Evolutionary conservation across 2,888 invertebrate species (phyloP), one percentile per base, ranked within the genome.

Genomic region (Plutella xylostella): DNA sequence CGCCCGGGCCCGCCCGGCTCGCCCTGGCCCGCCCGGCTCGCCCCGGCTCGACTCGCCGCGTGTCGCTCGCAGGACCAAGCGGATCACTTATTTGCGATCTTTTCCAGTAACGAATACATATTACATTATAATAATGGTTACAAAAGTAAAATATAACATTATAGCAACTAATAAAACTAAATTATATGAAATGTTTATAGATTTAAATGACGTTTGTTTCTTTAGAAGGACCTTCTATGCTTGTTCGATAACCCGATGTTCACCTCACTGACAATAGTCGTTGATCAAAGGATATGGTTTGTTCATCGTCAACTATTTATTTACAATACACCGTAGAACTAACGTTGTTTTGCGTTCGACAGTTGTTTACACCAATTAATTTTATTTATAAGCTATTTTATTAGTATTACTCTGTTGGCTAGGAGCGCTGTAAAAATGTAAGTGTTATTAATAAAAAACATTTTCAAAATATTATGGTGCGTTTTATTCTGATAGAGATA

Each of bases 111-210:
- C 80, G 76, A 80, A 79, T 82, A 80, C 82, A 80, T 80, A 79
- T 79, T 80, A 79, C 80, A 79, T 82, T 76, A 80, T 82, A 69
- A 79, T 80, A 82, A 82, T 76, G 79, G 82, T 82, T 83, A 82
- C 78, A 80, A 73, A 79, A 76, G 79, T 82, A 82, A 82, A 80
- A 71, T 83, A 82, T 83, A 78, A 83, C 83, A 83, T 82, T 80
- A 82, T 83, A 83, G 83, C 72, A 68, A 76, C 71, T 80, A 80
- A 77, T 83, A 77, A 78, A 80, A 82, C 75, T 82, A 83, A 83
- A 82, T 80, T 82, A 82, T 83, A 83, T 83, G 75, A 82, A 82
- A 82, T 82, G 82, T 83, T 82, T 83, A 83, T 83, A 83, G 82
- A 80, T 75, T 74, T 79, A 83, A 76, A 75, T 70, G 72, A 72